Evolutionary conservation across 2,113 vertebrate genomes (phyloP), one percentile per base, ranked within the genome.

Genomic region (Pitta sordida): DNA sequence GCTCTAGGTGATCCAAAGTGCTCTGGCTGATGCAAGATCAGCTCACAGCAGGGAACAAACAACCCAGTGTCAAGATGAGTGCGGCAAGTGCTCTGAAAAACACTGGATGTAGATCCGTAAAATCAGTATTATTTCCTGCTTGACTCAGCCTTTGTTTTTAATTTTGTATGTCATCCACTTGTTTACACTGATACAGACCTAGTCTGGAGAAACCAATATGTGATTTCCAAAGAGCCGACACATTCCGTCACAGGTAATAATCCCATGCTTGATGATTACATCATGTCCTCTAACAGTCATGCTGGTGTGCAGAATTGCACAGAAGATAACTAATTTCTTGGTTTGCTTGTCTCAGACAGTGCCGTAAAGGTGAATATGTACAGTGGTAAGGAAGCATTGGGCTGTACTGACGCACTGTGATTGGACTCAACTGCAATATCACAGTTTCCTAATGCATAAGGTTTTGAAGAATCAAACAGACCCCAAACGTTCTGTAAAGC

Each of bases 121-220:
- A 86, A 86, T 79, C 74, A 82, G 37, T 53, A 46, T 37, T 53
- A 59, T 59, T 93, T 90, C 89, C 93, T 95, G 30, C 59, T 69
- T 96, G 95, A 94, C 56, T 95, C 95, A 95, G 62, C n/a, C 43
- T 79, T 91, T 90, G 79, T 60, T 94, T 80, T 88, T 51, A 29
- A 46, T 83, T 68, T 86, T 60, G 34, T 77, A 70, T 53, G 52
- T 80, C 64, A 83, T 49, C 49, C 34, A 36, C 77, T 48, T 94
- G 79, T 93, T 94, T 86, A 94, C 52, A 24, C 51, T 17, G 41
- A 90, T 74, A 63, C 41, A 90, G 71, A 59, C 59, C 63, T 15
- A 16, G 79, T 76, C 78, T 83, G 82, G 64, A 85, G 71, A 80
- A 94, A 80, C 39, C 59, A 81, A 87, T 58, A 30, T 0, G 0